Evolutionary conservation across 1,140 invertebrate species (phyloP).

Genomic region (Anagrus nilaparvatae): DNA sequence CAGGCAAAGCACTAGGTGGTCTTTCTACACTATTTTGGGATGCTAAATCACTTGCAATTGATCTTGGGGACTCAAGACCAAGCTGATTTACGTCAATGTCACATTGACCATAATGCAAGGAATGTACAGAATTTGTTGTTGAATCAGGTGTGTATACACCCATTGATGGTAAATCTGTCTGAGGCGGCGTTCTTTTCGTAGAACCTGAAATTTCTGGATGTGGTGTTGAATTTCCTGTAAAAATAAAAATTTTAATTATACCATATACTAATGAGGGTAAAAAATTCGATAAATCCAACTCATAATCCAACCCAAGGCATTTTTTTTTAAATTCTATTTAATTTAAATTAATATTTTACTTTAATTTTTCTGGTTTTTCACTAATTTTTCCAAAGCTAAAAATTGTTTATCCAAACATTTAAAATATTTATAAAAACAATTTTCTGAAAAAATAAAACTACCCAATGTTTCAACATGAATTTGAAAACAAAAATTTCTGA

Average conservation of each 20-base stretch:
- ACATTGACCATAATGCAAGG: slow-evolving; percentile 66
- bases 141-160: slow-evolving; percentile 77
- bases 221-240: slow-evolving; percentile 41
- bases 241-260: not conserved
- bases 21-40: slow-evolving; percentile 63
- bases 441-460: no score
- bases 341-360: no score
- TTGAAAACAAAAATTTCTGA: no score
- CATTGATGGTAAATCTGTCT: slow-evolving; percentile 60
- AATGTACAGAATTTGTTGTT: slow-evolving; percentile 74
- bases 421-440: no score
- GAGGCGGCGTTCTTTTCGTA: slow-evolving; percentile 46
- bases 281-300: no score
- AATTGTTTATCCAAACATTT: no score
- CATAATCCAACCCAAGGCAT: no score
- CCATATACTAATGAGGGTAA: no score
- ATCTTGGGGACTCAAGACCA: slow-evolving; percentile 75
- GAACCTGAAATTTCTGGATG: slow-evolving; percentile 45
- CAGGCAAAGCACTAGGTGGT: slow-evolving; percentile 38
- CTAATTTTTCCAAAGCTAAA: no score
- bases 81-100: slow-evolving; percentile 76
- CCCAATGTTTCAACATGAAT: no score
- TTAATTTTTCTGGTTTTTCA: no score
- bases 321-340: no score
- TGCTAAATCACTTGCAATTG: slow-evolving; percentile 74